phyloP scores from a whole-genome alignment of 2,888 invertebrate species.

The Chaitophorus viminalis region DNA sequence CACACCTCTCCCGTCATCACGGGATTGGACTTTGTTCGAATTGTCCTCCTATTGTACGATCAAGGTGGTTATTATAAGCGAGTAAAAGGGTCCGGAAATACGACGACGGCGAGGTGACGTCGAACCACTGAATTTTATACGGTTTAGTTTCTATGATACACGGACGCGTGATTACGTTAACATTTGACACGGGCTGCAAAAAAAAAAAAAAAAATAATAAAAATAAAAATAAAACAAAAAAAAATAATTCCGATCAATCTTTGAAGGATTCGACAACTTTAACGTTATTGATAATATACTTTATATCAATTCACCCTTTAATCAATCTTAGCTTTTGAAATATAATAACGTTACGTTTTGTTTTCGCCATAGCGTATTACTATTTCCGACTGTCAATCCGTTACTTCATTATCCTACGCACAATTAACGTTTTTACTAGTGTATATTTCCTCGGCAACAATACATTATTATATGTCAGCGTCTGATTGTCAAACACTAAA shows the following conservation, averaged over 20 bases:
- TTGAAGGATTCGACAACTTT: neutral
- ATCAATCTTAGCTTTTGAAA: neutral
- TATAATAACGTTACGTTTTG: neutral
- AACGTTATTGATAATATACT: neutral
- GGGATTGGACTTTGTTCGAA: conserved; percentile 22
- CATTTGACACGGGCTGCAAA: neutral
- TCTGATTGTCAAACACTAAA: neutral
- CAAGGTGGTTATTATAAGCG: neutral
- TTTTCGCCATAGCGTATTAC: too few relatives aligned
- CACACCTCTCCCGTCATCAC: neutral
- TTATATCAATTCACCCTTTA: neutral
- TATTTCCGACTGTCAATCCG: too few relatives aligned
- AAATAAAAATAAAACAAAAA: neutral
- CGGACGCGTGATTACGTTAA: neutral
- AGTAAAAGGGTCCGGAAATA: conserved; percentile 14
- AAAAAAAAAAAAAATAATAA: neutral
- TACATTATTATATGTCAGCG: neutral
- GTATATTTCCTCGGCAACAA: neutral
- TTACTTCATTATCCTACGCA: neutral
- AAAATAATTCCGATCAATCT: too few relatives aligned
- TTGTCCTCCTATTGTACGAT: neutral
- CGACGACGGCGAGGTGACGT: too few relatives aligned
- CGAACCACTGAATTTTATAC: too few relatives aligned
- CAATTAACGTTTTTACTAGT: neutral
- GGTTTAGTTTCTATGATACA: too few relatives aligned